Conservation (phyloP, 2,797 vertebrate species). For the Graptemys geographica region DNA sequence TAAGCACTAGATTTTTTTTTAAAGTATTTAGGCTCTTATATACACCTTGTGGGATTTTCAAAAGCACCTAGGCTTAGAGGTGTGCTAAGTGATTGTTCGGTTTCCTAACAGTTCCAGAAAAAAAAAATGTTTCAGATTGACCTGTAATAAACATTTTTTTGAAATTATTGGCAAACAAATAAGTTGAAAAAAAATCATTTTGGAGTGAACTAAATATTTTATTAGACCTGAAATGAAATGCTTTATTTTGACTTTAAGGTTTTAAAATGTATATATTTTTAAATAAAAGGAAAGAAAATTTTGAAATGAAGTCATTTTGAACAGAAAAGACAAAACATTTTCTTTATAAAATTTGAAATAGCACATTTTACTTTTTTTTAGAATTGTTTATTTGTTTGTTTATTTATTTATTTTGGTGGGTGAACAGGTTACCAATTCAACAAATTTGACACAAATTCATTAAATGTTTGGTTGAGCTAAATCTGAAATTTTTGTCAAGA, state of each 20-base stretch:
- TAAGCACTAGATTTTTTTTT: conserved; percentile 30
- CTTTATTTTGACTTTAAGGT: too few relatives aligned
- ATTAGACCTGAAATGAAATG: too few relatives aligned
- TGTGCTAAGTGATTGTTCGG: neutral
- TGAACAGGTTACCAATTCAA: neutral
- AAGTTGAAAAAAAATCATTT: neutral
- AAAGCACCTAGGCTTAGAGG: too few relatives aligned
- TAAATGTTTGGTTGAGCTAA: neutral
- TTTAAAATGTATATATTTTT: too few relatives aligned
- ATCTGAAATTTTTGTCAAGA: neutral
- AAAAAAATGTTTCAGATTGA: neutral
- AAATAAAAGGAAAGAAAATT: neutral
- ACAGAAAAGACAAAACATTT: neutral
- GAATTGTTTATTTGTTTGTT: neutral
- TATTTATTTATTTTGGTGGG: neutral
- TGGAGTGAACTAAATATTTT: too few relatives aligned
- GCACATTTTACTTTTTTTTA: neutral
- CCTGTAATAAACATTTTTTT: neutral
- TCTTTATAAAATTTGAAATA: neutral
- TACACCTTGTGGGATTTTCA: neutral
- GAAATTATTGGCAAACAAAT: neutral
- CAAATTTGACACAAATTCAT: neutral
- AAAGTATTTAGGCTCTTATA: conserved; percentile 37
- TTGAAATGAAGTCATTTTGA: neutral
- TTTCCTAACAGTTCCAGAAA: neutral